Percentiles rank a stretch among this genome's conserved stretches.
phyloP scores from a whole-genome alignment of 2,888 invertebrate species.

The Hirtodrosophila trivittata region DNA sequence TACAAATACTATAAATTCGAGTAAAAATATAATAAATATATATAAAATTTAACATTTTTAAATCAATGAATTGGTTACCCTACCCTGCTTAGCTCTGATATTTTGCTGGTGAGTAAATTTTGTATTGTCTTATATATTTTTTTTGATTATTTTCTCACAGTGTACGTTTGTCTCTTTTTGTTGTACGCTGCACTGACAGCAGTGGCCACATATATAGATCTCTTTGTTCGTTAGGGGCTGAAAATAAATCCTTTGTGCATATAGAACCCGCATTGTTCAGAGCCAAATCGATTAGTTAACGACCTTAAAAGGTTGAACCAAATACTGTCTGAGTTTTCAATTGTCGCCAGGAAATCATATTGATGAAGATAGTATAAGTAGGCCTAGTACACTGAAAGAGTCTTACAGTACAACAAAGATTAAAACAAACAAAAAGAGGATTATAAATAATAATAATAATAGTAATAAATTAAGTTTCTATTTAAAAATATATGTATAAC shows the following conservation, averaged over 20 bases:
- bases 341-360: neutral
- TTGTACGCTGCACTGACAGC: slow-evolving; percentile 34
- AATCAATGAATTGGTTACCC: no score
- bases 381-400: no score
- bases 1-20: no score
- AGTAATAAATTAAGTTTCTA: no score
- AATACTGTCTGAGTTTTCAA: slow-evolving; percentile 1
- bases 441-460: no score
- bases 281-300: slow-evolving; percentile 17
- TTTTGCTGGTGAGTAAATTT: no score
- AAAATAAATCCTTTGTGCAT: slow-evolving; percentile 20
- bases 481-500: no score
- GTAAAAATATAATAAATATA: no score
- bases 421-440: no score
- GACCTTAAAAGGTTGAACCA: slow-evolving; percentile 4
- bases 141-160: neutral
- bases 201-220: slow-evolving; percentile 45
- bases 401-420: no score
- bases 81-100: no score
- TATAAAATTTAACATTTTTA: no score
- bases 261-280: slow-evolving; percentile 10
- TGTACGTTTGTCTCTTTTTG: slow-evolving; percentile 12
- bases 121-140: neutral
- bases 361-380: slow-evolving; percentile 9
- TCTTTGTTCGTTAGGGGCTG: slow-evolving; percentile 12